Base-by-base conservation (phyloP, 2,113 vertebrate genomes). In the Irena cyanogastra region DNA sequence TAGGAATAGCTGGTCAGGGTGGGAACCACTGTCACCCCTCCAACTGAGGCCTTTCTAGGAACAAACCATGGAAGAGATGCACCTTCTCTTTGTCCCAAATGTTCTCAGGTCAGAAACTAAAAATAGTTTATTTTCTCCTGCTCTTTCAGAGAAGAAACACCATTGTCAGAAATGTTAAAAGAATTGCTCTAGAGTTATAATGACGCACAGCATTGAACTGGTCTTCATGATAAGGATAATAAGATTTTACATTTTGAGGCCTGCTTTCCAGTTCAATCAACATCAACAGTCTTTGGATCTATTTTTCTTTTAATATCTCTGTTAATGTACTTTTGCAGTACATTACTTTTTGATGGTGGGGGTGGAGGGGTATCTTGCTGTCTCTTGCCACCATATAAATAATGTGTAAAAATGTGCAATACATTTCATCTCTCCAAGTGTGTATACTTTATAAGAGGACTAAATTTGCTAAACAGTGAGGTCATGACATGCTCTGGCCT, bases 151-250 rank as follows among this genome's bases (percentile, higher is more conserved):
- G 79, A 69, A 54, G 82, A 87, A 89, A 91, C 53, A 79, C 28
- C 57, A 60, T 66, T 90, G 75, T 92, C 71, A 86, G 71, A 95
- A 90, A 86, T 79, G 30, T 90, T 91, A 44, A 87, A 95, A 94
- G 66, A 74, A 65, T 87, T 76, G 70, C 65, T 94, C 53, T 72
- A 47, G 69, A 94, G 54, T 86, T 71, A n/a, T 5, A 54, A 63
- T 94, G 87, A 96, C 94, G 93, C 93, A 93, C 41, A 74, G 66
- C 79, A 70, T 47, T 77, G 94, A 96, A 69, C 50, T 41, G 11
- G 41, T 94, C 76, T 47, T 87, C 7, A 0, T 94, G 65, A 42
- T 72, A 87, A 16, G 3, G 37, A 79, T 85, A 85, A 75, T 44
- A 65, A 53, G 54, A 75, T 74, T 87, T 76, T 83, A 77, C 9